These are phyloP conservation scores for Acleris emargana DNA, from an alignment of 2,888 invertebrate species.

Conservation along the genomic window DNA sequence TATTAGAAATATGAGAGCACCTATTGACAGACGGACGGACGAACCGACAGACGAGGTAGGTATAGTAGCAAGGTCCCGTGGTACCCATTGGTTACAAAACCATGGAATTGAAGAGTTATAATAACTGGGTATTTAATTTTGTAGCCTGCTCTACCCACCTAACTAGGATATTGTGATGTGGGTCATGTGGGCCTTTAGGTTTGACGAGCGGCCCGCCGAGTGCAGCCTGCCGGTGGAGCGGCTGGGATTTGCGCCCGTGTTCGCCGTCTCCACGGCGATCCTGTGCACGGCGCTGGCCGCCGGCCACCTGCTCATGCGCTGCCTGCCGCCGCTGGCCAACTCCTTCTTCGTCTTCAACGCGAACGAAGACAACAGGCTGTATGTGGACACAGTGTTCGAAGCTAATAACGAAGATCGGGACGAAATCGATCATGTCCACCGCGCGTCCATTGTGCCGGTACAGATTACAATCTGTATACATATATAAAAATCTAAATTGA, in stretches of 20 bases:
- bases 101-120: no score
- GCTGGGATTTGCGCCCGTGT: constrained; percentile 55
- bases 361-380: constrained; percentile 73
- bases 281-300: constrained; percentile 57
- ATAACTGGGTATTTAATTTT: no score
- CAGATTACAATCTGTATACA: no score
- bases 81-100: no score
- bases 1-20: no score
- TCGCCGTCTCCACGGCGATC: constrained; percentile 55
- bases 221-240: constrained; percentile 57
- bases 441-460: constrained; percentile 63
- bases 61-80: no score
- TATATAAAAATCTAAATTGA: no score
- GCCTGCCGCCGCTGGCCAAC: constrained; percentile 61
- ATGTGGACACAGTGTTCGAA: constrained; percentile 54
- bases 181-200: constrained; percentile 54
- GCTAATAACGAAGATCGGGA: constrained; percentile 40
- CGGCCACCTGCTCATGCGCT: constrained; percentile 58
- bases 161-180: no score
- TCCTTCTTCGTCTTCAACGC: constrained; percentile 76
- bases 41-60: no score
- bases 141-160: no score
- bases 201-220: constrained; percentile 59
- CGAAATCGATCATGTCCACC: constrained; percentile 46
- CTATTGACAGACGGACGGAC: no score